Percentiles rank a stretch among this genome's conserved stretches.
These are phyloP conservation scores for Ursus arctos DNA, from an alignment of 2,113 vertebrate species.

Conservation along the genomic window DNA sequence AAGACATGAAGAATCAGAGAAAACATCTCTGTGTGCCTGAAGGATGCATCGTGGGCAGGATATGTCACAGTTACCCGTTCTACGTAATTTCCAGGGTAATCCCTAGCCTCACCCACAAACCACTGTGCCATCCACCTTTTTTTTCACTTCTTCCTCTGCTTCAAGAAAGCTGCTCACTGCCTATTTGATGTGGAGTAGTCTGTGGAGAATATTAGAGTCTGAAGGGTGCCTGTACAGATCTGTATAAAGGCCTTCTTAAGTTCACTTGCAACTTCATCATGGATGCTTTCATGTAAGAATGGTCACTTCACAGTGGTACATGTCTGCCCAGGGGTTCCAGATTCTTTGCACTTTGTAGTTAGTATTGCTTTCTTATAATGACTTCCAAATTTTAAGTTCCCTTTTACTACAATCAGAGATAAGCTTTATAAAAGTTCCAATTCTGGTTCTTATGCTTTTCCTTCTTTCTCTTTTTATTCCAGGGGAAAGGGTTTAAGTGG, in stretches of 20 bases:
- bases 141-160: constrained; percentile 91
- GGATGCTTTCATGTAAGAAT: constrained; percentile 92
- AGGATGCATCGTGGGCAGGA: constrained; percentile 89
- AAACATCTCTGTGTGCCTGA: constrained; percentile 92
- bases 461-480: constrained; percentile 26
- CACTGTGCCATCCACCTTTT: constrained; percentile 87
- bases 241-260: constrained; percentile 91
- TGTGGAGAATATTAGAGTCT: constrained; percentile 90
- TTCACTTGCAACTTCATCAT: constrained; percentile 90
- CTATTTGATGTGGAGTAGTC: constrained; percentile 92
- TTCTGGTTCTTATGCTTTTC: not conserved
- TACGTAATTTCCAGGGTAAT: constrained; percentile 92
- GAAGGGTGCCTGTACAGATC: constrained; percentile 90
- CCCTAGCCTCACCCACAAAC: constrained; percentile 91
- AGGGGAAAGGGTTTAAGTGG: not conserved
- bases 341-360: not conserved
- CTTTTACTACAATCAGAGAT: constrained; percentile 5
- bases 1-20: constrained; percentile 92
- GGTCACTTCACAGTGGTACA: not conserved
- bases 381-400: constrained; percentile 8
- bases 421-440: constrained; percentile 24
- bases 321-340: not conserved
- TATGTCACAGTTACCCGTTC: constrained; percentile 92
- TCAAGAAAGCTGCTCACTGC: constrained; percentile 91
- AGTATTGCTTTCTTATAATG: not conserved